Conservation (phyloP, 2,888 invertebrate species). For the Stegophylla sp. region DNA sequence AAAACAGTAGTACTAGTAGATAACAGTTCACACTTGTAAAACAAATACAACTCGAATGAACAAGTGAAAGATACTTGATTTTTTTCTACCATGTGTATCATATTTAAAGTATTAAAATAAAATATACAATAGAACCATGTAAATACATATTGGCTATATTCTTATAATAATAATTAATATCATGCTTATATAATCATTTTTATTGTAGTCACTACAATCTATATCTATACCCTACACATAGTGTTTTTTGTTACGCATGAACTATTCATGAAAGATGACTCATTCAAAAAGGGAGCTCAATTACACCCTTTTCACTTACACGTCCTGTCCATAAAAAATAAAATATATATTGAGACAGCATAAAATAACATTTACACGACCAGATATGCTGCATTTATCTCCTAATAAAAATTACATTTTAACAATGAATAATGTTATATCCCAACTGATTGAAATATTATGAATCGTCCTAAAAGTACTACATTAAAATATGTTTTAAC, state of each 20-base stretch:
- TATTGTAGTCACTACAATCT: background rate
- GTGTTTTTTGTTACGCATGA: conserved; percentile 56
- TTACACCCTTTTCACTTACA: conserved; percentile 53
- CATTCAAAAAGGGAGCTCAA: conserved; percentile 53
- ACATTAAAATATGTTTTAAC: no score
- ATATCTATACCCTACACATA: conserved; percentile 2
- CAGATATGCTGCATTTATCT: background rate
- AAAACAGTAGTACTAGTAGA: no score
- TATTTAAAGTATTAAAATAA: no score
- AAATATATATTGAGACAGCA: conserved; percentile 22
- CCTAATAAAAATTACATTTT: background rate
- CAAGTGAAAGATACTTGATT: no score
- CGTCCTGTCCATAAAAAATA: conserved; percentile 14
- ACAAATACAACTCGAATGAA: no score
- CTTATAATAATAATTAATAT: no score
- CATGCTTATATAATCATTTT: background rate
- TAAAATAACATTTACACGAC: background rate
- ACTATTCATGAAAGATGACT: conserved; percentile 52
- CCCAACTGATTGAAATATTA: background rate
- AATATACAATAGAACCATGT: no score
- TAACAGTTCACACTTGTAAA: no score
- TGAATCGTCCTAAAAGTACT: background rate
- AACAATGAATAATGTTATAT: background rate
- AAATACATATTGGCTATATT: no score
- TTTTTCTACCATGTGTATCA: no score